Conservation (phyloP, 2,113 vertebrate species). For the Falcunculus frontatus region DNA sequence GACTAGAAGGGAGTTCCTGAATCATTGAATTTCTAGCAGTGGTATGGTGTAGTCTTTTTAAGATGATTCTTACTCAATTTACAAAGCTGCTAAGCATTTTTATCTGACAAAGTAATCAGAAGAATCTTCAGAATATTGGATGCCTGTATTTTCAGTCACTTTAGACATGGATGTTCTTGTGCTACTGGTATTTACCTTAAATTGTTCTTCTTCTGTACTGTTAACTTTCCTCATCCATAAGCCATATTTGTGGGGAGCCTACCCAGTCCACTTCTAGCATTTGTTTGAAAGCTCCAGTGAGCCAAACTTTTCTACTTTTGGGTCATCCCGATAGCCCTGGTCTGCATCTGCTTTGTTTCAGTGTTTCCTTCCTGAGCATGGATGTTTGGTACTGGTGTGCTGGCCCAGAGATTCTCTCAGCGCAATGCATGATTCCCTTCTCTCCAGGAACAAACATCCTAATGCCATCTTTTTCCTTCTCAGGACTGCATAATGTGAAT, state of each 20-base stretch:
- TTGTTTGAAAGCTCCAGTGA: neutral
- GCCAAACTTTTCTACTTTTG: neutral
- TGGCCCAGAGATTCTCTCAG: neutral
- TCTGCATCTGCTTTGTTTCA: neutral
- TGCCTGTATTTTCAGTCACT: neutral
- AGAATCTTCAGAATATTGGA: neutral
- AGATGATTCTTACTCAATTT: neutral
- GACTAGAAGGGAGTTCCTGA: neutral
- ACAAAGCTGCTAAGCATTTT: neutral
- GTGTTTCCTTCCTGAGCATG: neutral
- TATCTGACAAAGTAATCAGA: neutral
- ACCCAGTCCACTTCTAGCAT: neutral
- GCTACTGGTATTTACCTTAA: neutral
- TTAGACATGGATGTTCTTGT: neutral
- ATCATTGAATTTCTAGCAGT: neutral
- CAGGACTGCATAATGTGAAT: neutral
- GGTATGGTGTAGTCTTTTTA: neutral
- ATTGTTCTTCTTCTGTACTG: neutral
- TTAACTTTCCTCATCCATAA: neutral
- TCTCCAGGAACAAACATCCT: neutral
- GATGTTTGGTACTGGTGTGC: neutral
- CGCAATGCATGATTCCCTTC: rapidly evolving
- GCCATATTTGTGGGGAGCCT: neutral
- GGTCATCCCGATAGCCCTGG: neutral
- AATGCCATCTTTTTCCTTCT: neutral